Evolutionary conservation across 2,113 vertebrate genomes (phyloP), one percentile per base, ranked within the genome.

Genomic region (Mastomys natalensis): DNA sequence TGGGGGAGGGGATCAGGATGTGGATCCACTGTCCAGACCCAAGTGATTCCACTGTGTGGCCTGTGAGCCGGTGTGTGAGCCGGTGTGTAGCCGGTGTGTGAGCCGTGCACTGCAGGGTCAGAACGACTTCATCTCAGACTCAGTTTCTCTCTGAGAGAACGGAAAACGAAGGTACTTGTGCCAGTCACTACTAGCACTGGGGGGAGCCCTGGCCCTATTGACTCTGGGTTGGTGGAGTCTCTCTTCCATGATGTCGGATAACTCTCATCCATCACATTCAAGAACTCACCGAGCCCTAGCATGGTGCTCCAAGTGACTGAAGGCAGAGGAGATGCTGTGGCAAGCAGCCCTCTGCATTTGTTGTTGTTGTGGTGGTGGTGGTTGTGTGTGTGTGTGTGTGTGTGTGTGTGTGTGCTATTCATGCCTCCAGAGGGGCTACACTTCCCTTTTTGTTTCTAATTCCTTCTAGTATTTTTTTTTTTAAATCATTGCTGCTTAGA

Each of bases 391-490:
- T 15, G 15, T 48, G 62, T 66, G 62, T 70, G 66, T 37, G 66
- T 37, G 66, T 70, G 66, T 37, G 34, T n/a, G 34, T 70, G 68
- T 34, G 26, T 16, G 8, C 45, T 37, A 29, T n/a, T 51, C 8
- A 77, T 29, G 24, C 76, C 94, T 84, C 51, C 53, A 77, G 31
- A 89, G 68, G 29, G n/a, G 17, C 88, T 81, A 90, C 26, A 8
- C 60, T 95, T 85, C 91, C 51, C 84, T 88, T 87, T 77, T 92
- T 72, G 77, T 92, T 90, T 93, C 70, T 84, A 93, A 93, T 89
- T 84, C 76, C 84, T 93, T 87, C 53, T 85, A 53, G 48, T 93
- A 81, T 94, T 87, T 87, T 86, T 40, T 13, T 73, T 37, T 76
- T 78, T 82, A 34, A 88, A 76, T 43, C 22, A 90, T 31, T 55